These are phyloP conservation scores for Aromia moschata DNA, from an alignment of 2,888 invertebrate genomes.

Conservation along the genomic window DNA sequence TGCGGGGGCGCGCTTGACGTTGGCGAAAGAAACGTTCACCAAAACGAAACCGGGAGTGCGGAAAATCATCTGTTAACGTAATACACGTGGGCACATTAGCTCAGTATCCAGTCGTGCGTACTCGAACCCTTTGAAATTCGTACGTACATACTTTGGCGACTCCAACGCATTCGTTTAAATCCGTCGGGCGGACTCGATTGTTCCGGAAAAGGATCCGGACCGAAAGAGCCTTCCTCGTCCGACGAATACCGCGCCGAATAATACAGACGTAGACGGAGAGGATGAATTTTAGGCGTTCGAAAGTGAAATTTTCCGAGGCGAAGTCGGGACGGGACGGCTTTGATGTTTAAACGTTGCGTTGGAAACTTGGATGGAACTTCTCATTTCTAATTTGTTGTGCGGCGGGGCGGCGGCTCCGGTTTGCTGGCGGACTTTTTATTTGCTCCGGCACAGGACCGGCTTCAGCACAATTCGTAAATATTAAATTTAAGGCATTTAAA, in stretches of 20 bases:
- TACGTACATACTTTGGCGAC: no score
- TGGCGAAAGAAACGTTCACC: no score
- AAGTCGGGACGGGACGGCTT: conserved; percentile 12
- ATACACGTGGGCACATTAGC: not conserved
- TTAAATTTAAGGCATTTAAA: no score
- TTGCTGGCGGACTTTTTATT: not conserved
- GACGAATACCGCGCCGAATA: conserved; percentile 14
- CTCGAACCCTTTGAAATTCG: not conserved
- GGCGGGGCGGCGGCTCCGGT: not conserved
- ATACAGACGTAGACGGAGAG: conserved; percentile 9
- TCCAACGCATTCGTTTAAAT: not conserved
- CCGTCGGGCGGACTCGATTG: not conserved
- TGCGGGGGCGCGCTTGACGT: no score
- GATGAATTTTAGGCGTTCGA: conserved; percentile 24
- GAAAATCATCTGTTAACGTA: not conserved
- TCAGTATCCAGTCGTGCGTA: not conserved
- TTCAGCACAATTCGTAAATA: no score
- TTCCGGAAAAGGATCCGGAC: conserved; percentile 4
- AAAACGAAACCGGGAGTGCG: not conserved
- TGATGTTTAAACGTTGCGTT: conserved; percentile 24
- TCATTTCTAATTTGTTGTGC: conserved; percentile 23
- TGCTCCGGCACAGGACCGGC: not conserved
- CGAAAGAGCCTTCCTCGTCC: conserved; percentile 10
- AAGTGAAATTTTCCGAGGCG: conserved; percentile 18
- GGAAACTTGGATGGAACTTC: conserved; percentile 24